Base-by-base conservation (phyloP, 1,140 invertebrate genomes). In the Ostrea denselamellosa region DNA sequence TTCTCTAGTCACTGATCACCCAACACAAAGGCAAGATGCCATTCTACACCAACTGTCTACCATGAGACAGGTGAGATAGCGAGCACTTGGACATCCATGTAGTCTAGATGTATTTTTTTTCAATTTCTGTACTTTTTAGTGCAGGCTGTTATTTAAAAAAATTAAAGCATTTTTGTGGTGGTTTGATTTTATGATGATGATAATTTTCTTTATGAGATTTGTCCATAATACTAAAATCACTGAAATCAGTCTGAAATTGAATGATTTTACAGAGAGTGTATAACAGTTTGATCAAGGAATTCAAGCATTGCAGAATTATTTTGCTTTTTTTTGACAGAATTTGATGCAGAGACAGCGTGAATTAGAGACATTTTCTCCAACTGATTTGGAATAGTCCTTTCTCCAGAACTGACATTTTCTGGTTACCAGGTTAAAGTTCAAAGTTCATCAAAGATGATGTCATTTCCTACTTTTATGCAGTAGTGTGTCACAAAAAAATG, bases 11-110 rank as follows among this genome's bases (percentile, higher is more conserved):
- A 93, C 86, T 83, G 92, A 93, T 77, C 93, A 93, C 85, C 94
- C 94, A 9, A 95, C 94, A 22, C 89, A 88, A 19, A 91, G 94
- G 82, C 94, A 95, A 87, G 93, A 93, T 68, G 86, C 91, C 83
- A 95, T 95, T 53, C 90, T 95, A 56, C 90, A 93, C 62, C 94
- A 95, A 85, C 89, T 95, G 8, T 93, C 93, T n/a, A 91, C 91
- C 53, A 90, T 95, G 3, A 94, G 93, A 91, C 90, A 93, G 93
- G 94, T 97, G 17, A 71, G 56, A 84, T 12, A 5, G 14, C 8
- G 17, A 17, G 58, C 12, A 17, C 58, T 2, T 44, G 34, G 2
- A 44, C 34, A 44, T 44, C 34, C 34, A 44, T 44, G 34, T 1
- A 44, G 34, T 44, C 34, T 5, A 44, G 34, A 44, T 2, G 5